A percentile compares a stretch with the other conserved stretches of the same genome.
phyloP scores from a whole-genome alignment of 2,113 vertebrate species.

The Symphodus melops region DNA sequence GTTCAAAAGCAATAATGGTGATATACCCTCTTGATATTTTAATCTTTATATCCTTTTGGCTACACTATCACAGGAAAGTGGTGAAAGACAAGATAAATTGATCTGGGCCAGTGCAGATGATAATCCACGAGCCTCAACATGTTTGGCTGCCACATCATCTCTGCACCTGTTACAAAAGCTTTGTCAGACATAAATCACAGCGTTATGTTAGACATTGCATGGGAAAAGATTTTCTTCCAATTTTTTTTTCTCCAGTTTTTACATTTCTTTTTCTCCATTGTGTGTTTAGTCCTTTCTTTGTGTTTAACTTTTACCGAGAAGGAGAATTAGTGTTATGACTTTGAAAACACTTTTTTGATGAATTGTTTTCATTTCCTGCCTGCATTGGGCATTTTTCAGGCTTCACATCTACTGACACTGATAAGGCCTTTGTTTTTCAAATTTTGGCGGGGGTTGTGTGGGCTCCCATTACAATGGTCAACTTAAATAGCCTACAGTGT shows the following conservation, averaged over 20 bases:
- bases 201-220: constrained; percentile 5
- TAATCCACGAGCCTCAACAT: constrained; percentile 50
- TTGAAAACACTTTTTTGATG: constrained; percentile 11
- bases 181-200: constrained; percentile 60
- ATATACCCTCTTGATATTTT: background rate
- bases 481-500: constrained; percentile 69
- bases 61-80: constrained; percentile 10
- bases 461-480: constrained; percentile 68
- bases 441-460: constrained; percentile 40
- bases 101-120: constrained; percentile 32
- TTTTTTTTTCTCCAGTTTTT: too few relatives aligned
- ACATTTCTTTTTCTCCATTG: background rate
- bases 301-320: constrained; percentile 22
- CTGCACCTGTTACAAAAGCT: constrained; percentile 76
- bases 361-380: constrained; percentile 65
- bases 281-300: constrained; percentile 13
- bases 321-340: background rate
- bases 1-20: background rate
- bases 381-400: constrained; percentile 59
- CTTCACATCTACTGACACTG: constrained; percentile 64
- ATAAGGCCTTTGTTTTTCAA: constrained; percentile 73
- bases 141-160: constrained; percentile 52
- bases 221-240: constrained; percentile 12
- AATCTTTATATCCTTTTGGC: background rate
- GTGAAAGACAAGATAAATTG: constrained; percentile 34